Evolutionary conservation across 2,113 vertebrate genomes (phyloP).

Genomic region (Ceratotherium simum): DNA sequence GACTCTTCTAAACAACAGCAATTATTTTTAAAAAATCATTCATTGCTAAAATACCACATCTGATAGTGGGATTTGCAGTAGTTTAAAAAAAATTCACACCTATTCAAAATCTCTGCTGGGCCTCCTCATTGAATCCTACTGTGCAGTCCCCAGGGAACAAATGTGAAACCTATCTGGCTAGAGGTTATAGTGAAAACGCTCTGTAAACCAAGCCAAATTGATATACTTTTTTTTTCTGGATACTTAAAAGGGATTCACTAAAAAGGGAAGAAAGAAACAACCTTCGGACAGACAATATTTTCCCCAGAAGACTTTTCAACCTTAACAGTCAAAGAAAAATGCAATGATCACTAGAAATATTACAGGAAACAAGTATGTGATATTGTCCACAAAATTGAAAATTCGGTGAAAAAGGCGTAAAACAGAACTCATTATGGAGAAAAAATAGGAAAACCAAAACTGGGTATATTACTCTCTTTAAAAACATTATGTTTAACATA

Average conservation of each 20-base stretch:
- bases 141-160: background rate
- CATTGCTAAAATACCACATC: background rate
- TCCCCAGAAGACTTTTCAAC: background rate
- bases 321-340: background rate
- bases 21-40: background rate
- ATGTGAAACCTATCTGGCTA: background rate
- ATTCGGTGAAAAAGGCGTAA: background rate
- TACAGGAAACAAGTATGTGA: background rate
- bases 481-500: conserved; percentile 65
- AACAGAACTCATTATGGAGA: conserved; percentile 48
- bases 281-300: background rate
- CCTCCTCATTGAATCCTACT: background rate
- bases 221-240: background rate
- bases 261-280: background rate
- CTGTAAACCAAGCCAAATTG: background rate
- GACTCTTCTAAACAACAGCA: background rate
- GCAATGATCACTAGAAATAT: background rate
- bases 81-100: background rate
- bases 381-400: conserved; percentile 43
- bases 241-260: background rate
- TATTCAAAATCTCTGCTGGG: background rate
- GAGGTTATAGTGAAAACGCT: background rate
- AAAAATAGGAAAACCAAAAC: conserved; percentile 26
- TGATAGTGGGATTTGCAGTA: background rate
- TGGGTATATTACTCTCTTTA: conserved; percentile 30